These are phyloP conservation scores for Hedya salicella DNA, from an alignment of 2,888 invertebrate genomes.

Conservation along the genomic window DNA sequence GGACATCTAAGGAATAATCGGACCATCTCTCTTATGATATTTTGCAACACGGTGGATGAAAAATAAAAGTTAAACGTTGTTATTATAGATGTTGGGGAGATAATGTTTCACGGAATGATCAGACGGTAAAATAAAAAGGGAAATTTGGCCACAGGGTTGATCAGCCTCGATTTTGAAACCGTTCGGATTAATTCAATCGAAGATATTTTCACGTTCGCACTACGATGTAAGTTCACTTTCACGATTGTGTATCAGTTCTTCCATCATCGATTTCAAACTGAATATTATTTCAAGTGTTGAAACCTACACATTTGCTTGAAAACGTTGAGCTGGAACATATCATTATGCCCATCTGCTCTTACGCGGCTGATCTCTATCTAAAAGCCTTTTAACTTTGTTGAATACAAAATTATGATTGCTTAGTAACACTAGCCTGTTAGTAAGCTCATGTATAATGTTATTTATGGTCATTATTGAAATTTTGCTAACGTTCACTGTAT, in stretches of 20 bases:
- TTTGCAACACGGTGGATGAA: conserved; percentile 61
- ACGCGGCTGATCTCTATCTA: conserved; percentile 39
- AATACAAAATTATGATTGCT: conserved; percentile 37
- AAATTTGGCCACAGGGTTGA: conserved; percentile 47
- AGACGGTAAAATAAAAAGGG: conserved; percentile 48
- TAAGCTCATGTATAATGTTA: conserved; percentile 24
- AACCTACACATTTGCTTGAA: conserved; percentile 6
- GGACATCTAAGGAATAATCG: conserved; percentile 67
- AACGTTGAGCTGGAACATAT: conserved; percentile 23
- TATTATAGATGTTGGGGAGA: conserved; percentile 58
- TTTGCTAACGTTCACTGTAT: conserved; percentile 24
- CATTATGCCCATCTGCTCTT: conserved; percentile 36
- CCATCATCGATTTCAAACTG: not conserved
- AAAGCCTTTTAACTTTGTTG: conserved; percentile 39
- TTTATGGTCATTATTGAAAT: conserved; percentile 30
- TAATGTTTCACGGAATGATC: conserved; percentile 57
- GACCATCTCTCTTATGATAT: conserved; percentile 65
- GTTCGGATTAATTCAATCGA: conserved; percentile 36
- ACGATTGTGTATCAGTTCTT: no score
- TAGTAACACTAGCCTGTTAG: conserved; percentile 29
- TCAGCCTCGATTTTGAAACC: conserved; percentile 25
- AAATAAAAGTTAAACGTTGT: conserved; percentile 59
- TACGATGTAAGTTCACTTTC: not conserved
- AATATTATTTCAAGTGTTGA: conserved; percentile 14
- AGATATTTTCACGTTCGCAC: conserved; percentile 22